These are phyloP conservation scores for Ferdinandea cuprea DNA, from an alignment of 2,888 invertebrate species.

Conservation along the genomic window DNA sequence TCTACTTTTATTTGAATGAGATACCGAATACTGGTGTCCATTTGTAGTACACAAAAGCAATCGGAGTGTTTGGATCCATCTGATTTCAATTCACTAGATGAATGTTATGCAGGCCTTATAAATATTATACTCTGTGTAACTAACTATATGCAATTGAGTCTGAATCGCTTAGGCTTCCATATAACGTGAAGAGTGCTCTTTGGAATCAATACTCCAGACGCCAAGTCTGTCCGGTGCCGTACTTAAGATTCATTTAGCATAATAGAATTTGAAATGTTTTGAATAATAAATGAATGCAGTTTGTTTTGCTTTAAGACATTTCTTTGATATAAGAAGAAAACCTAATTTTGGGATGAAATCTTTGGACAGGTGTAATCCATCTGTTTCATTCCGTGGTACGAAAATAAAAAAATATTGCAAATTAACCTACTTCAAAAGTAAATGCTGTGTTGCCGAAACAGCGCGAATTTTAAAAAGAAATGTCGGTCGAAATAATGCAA, in stretches of 20 bases:
- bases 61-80: neutral
- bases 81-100: neutral
- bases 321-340: neutral
- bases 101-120: slow-evolving; percentile 3
- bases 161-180: neutral
- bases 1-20: neutral
- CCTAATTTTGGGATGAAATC: too few species aligned
- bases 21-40: slow-evolving; percentile 3
- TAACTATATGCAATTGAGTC: slow-evolving; percentile 43
- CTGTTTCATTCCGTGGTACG: too few species aligned
- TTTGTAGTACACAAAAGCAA: slow-evolving; percentile 16
- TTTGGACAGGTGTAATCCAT: too few species aligned
- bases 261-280: slow-evolving; percentile 32
- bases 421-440: too few species aligned
- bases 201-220: slow-evolving; percentile 21
- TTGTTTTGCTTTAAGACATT: neutral
- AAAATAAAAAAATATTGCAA: too few species aligned
- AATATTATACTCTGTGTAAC: slow-evolving; percentile 25
- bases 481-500: too few species aligned
- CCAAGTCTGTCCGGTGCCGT: slow-evolving; percentile 12
- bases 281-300: slow-evolving; percentile 21
- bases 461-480: too few species aligned
- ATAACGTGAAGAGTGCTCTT: neutral
- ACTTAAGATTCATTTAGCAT: slow-evolving; percentile 13
- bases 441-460: too few species aligned